phyloP scores from a whole-genome alignment of 2,888 invertebrate species.

The Pristionchus entomophagus region DNA sequence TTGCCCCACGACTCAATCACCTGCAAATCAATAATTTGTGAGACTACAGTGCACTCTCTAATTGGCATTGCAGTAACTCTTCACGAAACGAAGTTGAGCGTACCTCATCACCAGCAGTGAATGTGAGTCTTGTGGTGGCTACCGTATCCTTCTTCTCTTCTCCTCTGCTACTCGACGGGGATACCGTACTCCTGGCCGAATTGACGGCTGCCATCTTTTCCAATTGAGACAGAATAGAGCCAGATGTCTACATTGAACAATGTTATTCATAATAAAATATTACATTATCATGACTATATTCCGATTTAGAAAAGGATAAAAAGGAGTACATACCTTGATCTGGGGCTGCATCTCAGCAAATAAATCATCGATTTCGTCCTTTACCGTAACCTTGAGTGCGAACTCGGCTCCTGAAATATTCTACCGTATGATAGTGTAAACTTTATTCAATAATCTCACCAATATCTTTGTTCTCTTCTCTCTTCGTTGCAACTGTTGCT shows the following conservation, averaged over 20 bases:
- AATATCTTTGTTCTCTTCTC: slow-evolving; percentile 19
- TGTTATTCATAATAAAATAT: too few relatives aligned
- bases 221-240: slow-evolving; percentile 27
- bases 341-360: slow-evolving; percentile 47
- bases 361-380: slow-evolving; percentile 35
- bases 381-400: slow-evolving; percentile 38
- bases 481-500: background rate
- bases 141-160: slow-evolving; percentile 32
- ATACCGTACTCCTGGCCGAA: background rate
- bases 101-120: slow-evolving; percentile 33
- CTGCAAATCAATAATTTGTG: slow-evolving; percentile 17
- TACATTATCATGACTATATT: too few relatives aligned
- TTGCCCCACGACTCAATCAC: background rate
- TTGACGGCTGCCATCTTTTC: slow-evolving; percentile 34
- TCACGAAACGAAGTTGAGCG: too few relatives aligned
- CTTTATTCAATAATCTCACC: slow-evolving; percentile 23
- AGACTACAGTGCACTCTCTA: too few relatives aligned
- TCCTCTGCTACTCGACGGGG: background rate
- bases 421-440: too few relatives aligned
- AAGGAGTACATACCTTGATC: slow-evolving; percentile 15
- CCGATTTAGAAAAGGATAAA: background rate
- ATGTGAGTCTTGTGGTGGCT: background rate
- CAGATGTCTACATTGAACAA: slow-evolving; percentile 9
- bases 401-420: slow-evolving; percentile 44
- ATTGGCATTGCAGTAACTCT: too few relatives aligned